Evolutionary conservation across 2,797 vertebrate genomes (phyloP), one percentile per base, ranked within the genome.

Genomic region (Paramormyrops hopkinsi): DNA sequence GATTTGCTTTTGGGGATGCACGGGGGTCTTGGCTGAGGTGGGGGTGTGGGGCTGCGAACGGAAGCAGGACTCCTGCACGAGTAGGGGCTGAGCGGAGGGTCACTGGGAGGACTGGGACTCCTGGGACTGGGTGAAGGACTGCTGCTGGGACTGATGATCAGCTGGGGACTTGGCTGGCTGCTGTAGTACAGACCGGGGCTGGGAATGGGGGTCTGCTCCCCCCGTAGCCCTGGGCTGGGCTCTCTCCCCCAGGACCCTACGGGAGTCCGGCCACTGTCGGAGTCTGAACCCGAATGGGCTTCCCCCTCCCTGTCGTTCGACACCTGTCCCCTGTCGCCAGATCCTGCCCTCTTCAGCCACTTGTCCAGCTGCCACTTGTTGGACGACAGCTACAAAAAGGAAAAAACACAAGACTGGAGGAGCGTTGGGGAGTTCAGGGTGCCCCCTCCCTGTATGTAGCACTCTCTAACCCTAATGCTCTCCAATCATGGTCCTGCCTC

Each of bases 361-460:
- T 98, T 98, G 94, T 99, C 97, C 94, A 99, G 94, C 94, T 99
- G 98, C 98, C 99, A 99, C 93, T 98, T 98, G 94, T 97, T 96
- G 83, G 96, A 25, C 2, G 82, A 50, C 41, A 44, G 41, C 41
- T 84, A 46, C 7, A 22, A 11, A 25, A 22, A 22, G 9, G 3
- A 44, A n/a, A 50, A 50, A 50, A 50, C 7, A 17, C 44, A 50
- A 11, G 19, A 50, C 19, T 84, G 82, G 17, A 50, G 41, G 44
- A 22, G n/a, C 1, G 44, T 8, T 76, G 69, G 37, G 33, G 37
- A 76, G 69, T 4, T 3, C 69, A 2, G 11, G 65, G 65, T 73
- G 65, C 65, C 12, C 9, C 29, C 65, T 76, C 33, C 69, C 33
- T 76, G 69, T 37, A 5, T 17, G 69, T 6, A 19, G 1, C 69